Percentiles rank a stretch among this genome's conserved stretches.
These are phyloP conservation scores for Eclectus roratus DNA, from an alignment of 2,113 vertebrate species.

Conservation along the genomic window DNA sequence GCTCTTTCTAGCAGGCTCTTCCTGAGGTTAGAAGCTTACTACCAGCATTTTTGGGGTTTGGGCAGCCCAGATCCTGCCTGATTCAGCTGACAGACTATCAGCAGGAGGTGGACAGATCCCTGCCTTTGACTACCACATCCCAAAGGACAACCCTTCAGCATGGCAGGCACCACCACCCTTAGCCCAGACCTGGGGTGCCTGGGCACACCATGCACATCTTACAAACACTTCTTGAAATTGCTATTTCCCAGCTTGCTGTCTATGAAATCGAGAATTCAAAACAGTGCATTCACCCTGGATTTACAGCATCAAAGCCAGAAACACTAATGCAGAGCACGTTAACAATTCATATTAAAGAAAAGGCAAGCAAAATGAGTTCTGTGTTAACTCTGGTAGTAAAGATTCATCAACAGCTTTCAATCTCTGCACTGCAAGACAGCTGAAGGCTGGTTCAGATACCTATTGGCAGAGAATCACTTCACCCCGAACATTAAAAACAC, in stretches of 20 bases:
- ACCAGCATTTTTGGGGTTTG: neutral
- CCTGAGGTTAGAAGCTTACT: neutral
- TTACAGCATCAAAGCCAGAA: neutral
- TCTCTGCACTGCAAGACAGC: neutral
- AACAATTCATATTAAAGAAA: neutral
- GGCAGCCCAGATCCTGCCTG: neutral
- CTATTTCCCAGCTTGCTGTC: neutral
- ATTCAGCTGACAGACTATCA: neutral
- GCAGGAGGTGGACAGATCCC: neutral
- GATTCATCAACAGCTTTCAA: neutral
- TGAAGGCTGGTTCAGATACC: neutral
- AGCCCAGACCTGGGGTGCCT: rapidly evolving
- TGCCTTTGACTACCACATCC: rapidly evolving
- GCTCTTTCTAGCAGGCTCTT: neutral
- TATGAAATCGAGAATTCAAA: neutral
- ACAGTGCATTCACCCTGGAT: rapidly evolving
- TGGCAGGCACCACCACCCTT: neutral
- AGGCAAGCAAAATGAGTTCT: neutral
- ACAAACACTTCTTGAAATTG: neutral
- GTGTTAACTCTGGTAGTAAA: neutral
- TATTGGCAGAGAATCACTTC: neutral
- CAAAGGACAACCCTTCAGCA: neutral
- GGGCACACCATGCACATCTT: neutral
- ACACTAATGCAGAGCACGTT: neutral
- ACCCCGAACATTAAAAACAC: neutral